A percentile compares a stretch with the other conserved stretches of the same genome.
Conservation (phyloP, 2,113 vertebrate species). For the Vulpes vulpes region DNA sequence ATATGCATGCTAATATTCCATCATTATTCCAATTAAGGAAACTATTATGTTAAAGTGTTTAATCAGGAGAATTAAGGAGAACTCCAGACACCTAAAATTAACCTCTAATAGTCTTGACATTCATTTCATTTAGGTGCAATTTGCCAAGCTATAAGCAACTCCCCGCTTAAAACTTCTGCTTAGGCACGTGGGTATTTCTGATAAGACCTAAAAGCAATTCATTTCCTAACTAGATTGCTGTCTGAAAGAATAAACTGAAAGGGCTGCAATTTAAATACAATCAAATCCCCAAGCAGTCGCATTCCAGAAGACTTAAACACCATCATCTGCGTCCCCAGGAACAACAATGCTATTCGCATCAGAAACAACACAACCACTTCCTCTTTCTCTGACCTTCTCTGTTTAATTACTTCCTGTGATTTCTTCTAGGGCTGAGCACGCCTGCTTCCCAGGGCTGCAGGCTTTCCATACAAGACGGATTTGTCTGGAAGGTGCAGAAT, state of each 20-base stretch:
- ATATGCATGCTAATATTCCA: constrained; percentile 83
- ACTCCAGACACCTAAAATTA: constrained; percentile 83
- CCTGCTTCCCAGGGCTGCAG: constrained; percentile 59
- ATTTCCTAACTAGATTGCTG: constrained; percentile 83
- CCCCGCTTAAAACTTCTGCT: constrained; percentile 59
- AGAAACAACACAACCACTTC: constrained; percentile 87
- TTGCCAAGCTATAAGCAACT: constrained; percentile 78
- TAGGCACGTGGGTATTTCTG: constrained; percentile 75
- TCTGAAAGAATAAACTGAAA: constrained; percentile 82
- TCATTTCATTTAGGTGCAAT: constrained; percentile 78
- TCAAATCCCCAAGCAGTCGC: constrained; percentile 72
- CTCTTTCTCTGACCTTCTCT: constrained; percentile 89
- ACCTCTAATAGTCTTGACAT: constrained; percentile 82
- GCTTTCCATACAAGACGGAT: constrained; percentile 50
- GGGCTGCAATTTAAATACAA: constrained; percentile 80
- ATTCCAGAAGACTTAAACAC: constrained; percentile 82
- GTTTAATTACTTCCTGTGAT: constrained; percentile 92
- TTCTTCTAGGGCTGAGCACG: constrained; percentile 83
- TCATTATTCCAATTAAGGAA: constrained; percentile 83
- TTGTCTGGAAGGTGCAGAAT: constrained; percentile 4
- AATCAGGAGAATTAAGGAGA: constrained; percentile 83
- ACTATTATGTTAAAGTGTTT: constrained; percentile 82
- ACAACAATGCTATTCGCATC: constrained; percentile 79
- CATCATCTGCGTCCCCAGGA: constrained; percentile 78
- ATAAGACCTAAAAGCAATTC: constrained; percentile 84